Percentiles rank a stretch among this genome's conserved stretches.
phyloP scores from a whole-genome alignment of 2,888 invertebrate species.

The Ochlodes sylvanus region DNA sequence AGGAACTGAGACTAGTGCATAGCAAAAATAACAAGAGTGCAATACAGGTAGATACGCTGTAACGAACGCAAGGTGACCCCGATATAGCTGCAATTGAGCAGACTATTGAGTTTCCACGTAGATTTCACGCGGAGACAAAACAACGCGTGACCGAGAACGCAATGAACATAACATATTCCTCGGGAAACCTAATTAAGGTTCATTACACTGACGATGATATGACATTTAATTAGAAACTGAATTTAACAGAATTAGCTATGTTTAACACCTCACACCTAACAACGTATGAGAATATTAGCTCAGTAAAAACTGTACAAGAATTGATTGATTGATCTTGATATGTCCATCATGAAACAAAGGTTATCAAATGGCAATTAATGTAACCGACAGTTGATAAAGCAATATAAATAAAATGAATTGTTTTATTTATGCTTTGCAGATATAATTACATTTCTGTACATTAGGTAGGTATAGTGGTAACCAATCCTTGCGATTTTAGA shows the following conservation, averaged over 20 bases:
- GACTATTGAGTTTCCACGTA: constrained; percentile 42
- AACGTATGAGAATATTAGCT: constrained; percentile 1
- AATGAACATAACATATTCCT: constrained; percentile 20
- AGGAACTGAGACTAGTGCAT: constrained; percentile 37
- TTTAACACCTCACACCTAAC: neutral
- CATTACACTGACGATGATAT: constrained; percentile 18
- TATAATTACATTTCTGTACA: neutral
- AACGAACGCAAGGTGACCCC: constrained; percentile 71
- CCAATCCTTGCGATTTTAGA: no score
- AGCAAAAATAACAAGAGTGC: constrained; percentile 27
- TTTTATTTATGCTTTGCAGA: neutral
- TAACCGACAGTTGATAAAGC: constrained; percentile 6
- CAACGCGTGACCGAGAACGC: constrained; percentile 24
- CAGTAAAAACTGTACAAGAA: constrained; percentile 4
- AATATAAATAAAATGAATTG: constrained; percentile 7
- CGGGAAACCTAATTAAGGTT: constrained; percentile 31
- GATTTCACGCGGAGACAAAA: constrained; percentile 43
- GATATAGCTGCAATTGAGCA: constrained; percentile 57
- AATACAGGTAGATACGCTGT: constrained; percentile 51
- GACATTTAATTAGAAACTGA: neutral
- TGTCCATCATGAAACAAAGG: constrained; percentile 16
- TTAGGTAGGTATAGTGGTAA: no score
- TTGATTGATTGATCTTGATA: neutral
- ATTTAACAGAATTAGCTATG: neutral
- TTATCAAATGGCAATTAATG: constrained; percentile 24